These are phyloP conservation scores for Megaceryle maxima DNA, from an alignment of 2,113 vertebrate species.

Conservation along the genomic window DNA sequence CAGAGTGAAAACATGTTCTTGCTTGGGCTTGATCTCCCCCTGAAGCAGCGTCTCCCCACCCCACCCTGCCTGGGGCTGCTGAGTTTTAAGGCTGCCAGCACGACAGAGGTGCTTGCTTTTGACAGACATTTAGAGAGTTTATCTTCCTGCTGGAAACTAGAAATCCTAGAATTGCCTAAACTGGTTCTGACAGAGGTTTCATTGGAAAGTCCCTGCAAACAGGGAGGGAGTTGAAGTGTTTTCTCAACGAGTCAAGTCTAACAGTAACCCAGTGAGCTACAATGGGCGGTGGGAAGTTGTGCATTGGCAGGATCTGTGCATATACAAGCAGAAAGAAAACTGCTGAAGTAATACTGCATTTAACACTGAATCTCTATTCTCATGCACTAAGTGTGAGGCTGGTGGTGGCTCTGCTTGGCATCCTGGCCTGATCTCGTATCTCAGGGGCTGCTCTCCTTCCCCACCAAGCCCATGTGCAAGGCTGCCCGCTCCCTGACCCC, in stretches of 20 bases:
- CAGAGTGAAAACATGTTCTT: background rate
- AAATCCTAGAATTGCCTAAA: background rate
- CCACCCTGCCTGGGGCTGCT: background rate
- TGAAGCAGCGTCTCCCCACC: background rate
- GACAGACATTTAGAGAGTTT: background rate
- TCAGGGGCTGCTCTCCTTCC: background rate
- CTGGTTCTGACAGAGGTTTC: background rate
- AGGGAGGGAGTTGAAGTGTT: background rate
- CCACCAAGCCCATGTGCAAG: background rate
- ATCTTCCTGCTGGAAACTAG: background rate
- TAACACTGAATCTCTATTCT: background rate
- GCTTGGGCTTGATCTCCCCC: background rate
- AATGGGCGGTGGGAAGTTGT: background rate
- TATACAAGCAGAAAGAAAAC: background rate
- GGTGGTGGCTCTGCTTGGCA: background rate
- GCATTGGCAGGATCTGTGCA: background rate
- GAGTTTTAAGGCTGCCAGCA: background rate
- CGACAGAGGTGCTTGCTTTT: background rate
- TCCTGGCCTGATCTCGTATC: background rate
- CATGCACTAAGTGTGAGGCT: background rate
- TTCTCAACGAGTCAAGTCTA: background rate
- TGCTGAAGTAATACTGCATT: background rate
- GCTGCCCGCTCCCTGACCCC: background rate
- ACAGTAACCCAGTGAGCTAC: rapidly evolving
- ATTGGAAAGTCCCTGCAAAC: background rate